phyloP scores from a whole-genome alignment of 2,113 vertebrate genomes.

The Camelus dromedarius region DNA sequence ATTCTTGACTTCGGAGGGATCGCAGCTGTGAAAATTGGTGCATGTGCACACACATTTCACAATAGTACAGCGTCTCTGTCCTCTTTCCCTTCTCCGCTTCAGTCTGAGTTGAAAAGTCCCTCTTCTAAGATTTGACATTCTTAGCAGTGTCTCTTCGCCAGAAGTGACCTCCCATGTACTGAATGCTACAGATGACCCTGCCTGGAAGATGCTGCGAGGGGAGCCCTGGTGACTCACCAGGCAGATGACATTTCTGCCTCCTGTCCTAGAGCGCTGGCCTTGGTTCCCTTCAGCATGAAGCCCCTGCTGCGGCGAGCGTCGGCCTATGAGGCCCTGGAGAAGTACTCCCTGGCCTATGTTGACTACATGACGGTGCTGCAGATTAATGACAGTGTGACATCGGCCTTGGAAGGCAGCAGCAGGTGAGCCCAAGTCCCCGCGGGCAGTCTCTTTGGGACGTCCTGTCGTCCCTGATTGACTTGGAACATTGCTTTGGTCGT shows the following conservation, averaged over 20 bases:
- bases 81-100: neutral
- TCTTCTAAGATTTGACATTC: neutral
- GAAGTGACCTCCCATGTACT: neutral
- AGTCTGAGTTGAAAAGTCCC: neutral
- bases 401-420: conserved; percentile 94
- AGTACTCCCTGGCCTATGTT: conserved; percentile 92
- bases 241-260: conserved; percentile 67
- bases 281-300: conserved; percentile 93
- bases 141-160: neutral
- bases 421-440: conserved; percentile 84
- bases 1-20: neutral
- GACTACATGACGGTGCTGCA: conserved; percentile 95
- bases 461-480: neutral
- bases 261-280: conserved; percentile 85
- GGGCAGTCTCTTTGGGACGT: neutral
- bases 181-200: neutral
- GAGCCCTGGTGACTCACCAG: conserved; percentile 33
- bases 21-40: neutral
- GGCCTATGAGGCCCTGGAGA: conserved; percentile 94
- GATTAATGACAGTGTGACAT: conserved; percentile 90
- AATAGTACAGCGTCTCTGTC: neutral
- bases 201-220: neutral
- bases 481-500: neutral
- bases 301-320: conserved; percentile 93
- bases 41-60: neutral